A percentile compares a stretch with the other conserved stretches of the same genome.
phyloP scores from a whole-genome alignment of 2,888 invertebrate genomes.

The Dione juno region DNA sequence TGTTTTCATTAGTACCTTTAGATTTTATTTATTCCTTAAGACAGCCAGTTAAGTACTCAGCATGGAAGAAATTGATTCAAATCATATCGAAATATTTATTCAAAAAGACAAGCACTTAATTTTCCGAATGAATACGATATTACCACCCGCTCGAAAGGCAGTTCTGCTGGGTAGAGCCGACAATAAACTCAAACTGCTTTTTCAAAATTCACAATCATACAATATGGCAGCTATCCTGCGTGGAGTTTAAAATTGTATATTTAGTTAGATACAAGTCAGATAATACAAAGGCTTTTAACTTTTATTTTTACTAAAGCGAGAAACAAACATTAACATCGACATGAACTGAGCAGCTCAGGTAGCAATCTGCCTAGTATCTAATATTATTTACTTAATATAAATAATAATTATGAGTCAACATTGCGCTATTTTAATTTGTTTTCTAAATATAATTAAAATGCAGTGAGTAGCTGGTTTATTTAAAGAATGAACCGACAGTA shows the following conservation, averaged over 20 bases:
- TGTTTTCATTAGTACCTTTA: too few relatives aligned
- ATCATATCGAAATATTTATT: background rate
- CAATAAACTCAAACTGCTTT: background rate
- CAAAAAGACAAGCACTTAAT: too few relatives aligned
- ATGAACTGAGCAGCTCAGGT: background rate
- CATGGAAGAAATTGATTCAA: background rate
- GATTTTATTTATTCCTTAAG: too few relatives aligned
- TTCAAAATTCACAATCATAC: background rate
- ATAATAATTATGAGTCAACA: background rate
- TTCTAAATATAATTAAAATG: slow-evolving; percentile 1
- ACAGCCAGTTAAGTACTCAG: too few relatives aligned
- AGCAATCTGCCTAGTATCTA: background rate
- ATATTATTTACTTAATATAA: background rate
- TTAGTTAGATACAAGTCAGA: background rate
- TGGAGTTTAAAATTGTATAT: background rate
- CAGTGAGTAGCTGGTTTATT: slow-evolving; percentile 6
- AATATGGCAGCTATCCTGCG: background rate
- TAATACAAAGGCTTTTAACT: background rate
- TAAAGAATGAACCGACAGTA: slow-evolving; percentile 1
- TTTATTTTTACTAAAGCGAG: background rate
- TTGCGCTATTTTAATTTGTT: slow-evolving; percentile 11
- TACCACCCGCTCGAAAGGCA: background rate
- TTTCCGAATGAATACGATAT: background rate
- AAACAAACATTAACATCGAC: background rate
- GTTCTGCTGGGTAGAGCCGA: background rate